These are phyloP conservation scores for Drosophila tristis DNA, from an alignment of 1,140 invertebrate species.

Conservation along the genomic window DNA sequence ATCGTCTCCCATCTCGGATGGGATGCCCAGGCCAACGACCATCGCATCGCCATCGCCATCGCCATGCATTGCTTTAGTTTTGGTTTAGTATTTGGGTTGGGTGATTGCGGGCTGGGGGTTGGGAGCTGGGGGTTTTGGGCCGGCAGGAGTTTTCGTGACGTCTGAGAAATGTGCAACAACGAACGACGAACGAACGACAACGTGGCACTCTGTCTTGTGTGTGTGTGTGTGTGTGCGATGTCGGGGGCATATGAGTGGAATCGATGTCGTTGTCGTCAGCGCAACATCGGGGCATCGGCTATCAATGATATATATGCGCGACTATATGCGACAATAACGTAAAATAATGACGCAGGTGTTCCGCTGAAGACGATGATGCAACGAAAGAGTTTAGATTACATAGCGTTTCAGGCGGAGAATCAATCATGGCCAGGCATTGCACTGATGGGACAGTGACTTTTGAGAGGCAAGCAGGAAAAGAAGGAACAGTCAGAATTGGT, in stretches of 20 bases:
- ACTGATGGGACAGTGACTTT: constrained; percentile 17
- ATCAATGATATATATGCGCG: constrained; percentile 73
- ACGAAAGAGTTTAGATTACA: constrained; percentile 65
- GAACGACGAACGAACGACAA: constrained; percentile 51
- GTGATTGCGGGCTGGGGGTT: neutral
- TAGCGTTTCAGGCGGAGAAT: constrained; percentile 39
- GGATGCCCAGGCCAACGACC: constrained; percentile 32
- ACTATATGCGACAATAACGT: constrained; percentile 77
- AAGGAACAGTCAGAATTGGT: neutral
- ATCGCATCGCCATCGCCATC: neutral
- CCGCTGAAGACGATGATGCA: constrained; percentile 37
- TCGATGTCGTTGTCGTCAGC: constrained; percentile 20
- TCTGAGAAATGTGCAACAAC: constrained; percentile 80
- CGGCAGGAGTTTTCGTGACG: constrained; percentile 69
- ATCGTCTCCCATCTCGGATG: constrained; percentile 21
- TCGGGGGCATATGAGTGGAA: constrained; percentile 69
- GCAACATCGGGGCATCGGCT: constrained; percentile 55
- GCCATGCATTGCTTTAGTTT: constrained; percentile 23
- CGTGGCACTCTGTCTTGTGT: constrained; percentile 44
- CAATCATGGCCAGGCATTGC: constrained; percentile 57
- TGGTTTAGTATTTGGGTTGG: constrained; percentile 22
- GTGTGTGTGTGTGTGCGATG: constrained; percentile 11
- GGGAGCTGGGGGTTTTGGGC: constrained; percentile 25
- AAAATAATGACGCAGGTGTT: constrained; percentile 81
- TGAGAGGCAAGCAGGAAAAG: neutral